Base-by-base conservation (phyloP, 2,888 invertebrate species). In the Cordylochernes scorpioides region DNA sequence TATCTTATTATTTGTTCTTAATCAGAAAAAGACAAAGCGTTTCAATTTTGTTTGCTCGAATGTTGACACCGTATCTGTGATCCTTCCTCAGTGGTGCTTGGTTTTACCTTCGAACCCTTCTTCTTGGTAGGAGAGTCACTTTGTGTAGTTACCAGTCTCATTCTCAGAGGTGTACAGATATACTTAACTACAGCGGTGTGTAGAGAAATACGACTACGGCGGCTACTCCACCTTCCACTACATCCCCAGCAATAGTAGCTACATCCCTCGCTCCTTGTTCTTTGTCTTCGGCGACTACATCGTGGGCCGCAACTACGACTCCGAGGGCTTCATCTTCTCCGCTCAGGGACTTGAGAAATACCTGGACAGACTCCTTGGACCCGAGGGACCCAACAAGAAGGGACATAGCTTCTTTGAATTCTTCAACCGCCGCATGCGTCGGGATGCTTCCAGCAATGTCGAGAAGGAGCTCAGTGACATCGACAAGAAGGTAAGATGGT, bases 331-430 rank as follows among this genome's bases (percentile, higher is more conserved):
- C 3, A 33, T 32, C 3, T 28, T 34, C 19, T 33, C 25, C 14
- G 32, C 35, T 7, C 28, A 35, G 13, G 39, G 39, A 14, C 18
- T 39, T 3, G 39, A 39, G 18, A 39, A 34, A 22, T 30, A 35
- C 15, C 25, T 32, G 19, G 37, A 39, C 24, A 31, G 28, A 15
- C 25, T 39, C 10, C 29, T 38, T 10, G 37, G 37, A 12, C 35
- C 33, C 5, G 35, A 37, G 15, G 37, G 37, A 1, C 24, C 31
- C 2, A 28, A 34, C 15, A 31, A 32, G 14, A 14, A 22, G 4
- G 14, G 22, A 5, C n/a, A n/a, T n/a, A 13, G 12, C 14, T 22
- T 22, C 22, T 22, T 22, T 6, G 22, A 3, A 22, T 13, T 13
- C 6, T 22, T 22, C 14, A 14, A 14, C 12, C 22, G 14, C 5